phyloP scores from a whole-genome alignment of 1,140 invertebrate species.

The Drosophila lowei region DNA sequence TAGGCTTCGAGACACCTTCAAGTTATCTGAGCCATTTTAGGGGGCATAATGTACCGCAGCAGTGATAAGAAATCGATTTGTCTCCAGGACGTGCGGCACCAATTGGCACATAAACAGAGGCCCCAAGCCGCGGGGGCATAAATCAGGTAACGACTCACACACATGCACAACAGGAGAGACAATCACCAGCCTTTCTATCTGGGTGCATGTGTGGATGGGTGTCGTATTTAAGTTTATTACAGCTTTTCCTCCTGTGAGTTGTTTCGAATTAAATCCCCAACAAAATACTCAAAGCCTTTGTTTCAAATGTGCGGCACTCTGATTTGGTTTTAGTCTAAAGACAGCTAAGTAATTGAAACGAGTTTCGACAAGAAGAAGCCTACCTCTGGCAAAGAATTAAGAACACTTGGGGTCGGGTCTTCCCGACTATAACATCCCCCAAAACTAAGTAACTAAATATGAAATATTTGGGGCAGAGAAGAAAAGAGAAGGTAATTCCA shows the following conservation, averaged over 20 bases:
- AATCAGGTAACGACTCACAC: constrained; percentile 54
- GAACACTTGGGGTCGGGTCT: too few species aligned
- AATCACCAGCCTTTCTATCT: constrained; percentile 5
- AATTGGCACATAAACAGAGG: constrained; percentile 79
- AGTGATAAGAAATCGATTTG: constrained; percentile 80
- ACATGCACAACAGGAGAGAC: constrained; percentile 19
- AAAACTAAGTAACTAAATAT: too few species aligned
- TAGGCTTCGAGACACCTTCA: constrained; percentile 23
- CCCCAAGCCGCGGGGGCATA: constrained; percentile 61
- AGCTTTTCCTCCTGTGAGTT: constrained; percentile 56
- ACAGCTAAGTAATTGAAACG: constrained; percentile 63
- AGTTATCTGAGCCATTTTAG: constrained; percentile 52
- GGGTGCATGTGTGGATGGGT: constrained; percentile 13
- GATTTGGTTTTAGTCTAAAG: constrained; percentile 46
- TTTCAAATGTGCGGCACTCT: constrained; percentile 53
- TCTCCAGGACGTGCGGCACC: constrained; percentile 72
- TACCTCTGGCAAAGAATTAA: too few species aligned
- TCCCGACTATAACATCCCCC: too few species aligned
- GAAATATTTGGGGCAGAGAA: too few species aligned
- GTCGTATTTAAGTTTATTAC: constrained; percentile 69
- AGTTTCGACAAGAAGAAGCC: constrained; percentile 35
- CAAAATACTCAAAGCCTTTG: constrained; percentile 67
- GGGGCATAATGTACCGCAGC: constrained; percentile 59
- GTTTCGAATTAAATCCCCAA: constrained; percentile 65
- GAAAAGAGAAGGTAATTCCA: too few species aligned